phyloP scores from a whole-genome alignment of 2,797 vertebrate species.

The Aythya fuligula region DNA sequence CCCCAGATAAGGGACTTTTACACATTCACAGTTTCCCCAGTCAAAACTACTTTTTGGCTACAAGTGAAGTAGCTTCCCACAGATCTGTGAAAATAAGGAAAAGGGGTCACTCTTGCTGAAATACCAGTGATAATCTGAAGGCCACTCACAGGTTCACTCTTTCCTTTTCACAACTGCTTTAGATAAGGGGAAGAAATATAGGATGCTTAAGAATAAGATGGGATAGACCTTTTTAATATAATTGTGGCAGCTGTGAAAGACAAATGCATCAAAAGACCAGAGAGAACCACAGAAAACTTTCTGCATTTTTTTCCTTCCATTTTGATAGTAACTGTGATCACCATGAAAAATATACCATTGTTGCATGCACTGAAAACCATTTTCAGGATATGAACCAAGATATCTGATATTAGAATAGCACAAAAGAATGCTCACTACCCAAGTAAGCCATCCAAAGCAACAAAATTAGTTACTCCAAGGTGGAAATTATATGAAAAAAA shows the following conservation, averaged over 20 bases:
- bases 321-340: background rate
- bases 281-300: background rate
- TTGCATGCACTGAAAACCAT: background rate
- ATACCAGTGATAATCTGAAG: background rate
- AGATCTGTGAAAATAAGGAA: background rate
- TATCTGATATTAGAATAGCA: background rate
- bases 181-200: background rate
- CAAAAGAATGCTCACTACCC: background rate
- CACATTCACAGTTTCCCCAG: background rate
- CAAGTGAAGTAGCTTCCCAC: background rate
- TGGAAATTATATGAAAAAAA: background rate
- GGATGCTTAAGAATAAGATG: background rate
- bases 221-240: background rate
- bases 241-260: background rate
- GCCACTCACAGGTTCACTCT: background rate
- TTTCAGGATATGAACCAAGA: background rate
- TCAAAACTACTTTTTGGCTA: background rate
- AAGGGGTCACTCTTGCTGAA: background rate
- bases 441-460: background rate
- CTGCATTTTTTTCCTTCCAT: background rate
- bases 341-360: background rate
- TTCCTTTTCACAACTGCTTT: background rate
- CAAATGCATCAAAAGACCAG: background rate
- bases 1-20: background rate
- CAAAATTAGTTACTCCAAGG: background rate